These are phyloP conservation scores for Trachelus stipa DNA, from an alignment of 2,888 invertebrate genomes.

Conservation along the genomic window DNA sequence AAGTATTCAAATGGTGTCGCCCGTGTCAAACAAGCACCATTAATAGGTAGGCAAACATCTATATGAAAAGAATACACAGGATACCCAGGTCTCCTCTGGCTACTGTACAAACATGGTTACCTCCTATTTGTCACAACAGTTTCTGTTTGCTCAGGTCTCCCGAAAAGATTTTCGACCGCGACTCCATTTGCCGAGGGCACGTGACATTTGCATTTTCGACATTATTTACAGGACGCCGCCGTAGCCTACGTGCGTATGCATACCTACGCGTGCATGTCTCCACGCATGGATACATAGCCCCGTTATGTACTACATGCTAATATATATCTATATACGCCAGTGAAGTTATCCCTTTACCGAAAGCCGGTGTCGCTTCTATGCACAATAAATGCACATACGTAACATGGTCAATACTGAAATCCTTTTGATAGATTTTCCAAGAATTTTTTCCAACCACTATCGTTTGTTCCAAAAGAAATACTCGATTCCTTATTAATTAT, in stretches of 20 bases:
- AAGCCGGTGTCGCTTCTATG: not conserved
- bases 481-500: not conserved
- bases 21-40: not conserved
- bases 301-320: not conserved
- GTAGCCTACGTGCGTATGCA: not conserved
- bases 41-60: not conserved
- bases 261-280: not conserved
- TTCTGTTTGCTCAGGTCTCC: constrained; percentile 1
- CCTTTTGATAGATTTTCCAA: not conserved
- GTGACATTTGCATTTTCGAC: not conserved
- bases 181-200: not conserved
- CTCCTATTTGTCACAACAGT: not conserved
- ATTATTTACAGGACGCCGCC: not conserved
- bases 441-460: not conserved
- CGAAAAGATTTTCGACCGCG: constrained; percentile 5
- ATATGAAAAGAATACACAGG: not conserved
- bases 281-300: not conserved
- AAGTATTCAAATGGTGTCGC: not conserved
- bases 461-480: not conserved
- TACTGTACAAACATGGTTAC: not conserved
- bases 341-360: not conserved
- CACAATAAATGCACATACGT: not conserved
- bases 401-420: not conserved
- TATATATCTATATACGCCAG: not conserved
- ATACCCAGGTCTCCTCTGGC: not conserved